Evolutionary conservation across 2,113 vertebrate genomes (phyloP).

Genomic region (Tyrannus savana): DNA sequence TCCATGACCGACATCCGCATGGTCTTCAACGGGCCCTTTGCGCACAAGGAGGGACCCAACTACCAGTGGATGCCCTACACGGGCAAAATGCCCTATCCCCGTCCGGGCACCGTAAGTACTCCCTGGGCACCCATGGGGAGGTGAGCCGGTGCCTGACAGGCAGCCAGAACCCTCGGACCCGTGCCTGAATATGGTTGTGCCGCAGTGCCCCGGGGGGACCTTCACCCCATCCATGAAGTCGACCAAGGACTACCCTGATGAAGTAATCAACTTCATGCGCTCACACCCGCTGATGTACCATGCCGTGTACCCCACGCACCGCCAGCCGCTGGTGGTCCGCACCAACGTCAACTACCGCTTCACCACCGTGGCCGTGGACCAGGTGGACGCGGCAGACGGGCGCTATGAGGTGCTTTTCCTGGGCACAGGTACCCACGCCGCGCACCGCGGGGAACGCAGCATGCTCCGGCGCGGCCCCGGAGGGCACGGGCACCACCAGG

Average conservation of each 20-base stretch:
- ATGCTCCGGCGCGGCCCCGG: slow-evolving; percentile 47
- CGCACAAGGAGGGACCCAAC: slow-evolving; percentile 97
- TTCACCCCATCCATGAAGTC: slow-evolving; percentile 99
- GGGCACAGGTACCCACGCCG: slow-evolving; percentile 92
- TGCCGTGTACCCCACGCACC: slow-evolving; percentile 91
- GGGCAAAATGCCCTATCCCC: slow-evolving; percentile 96
- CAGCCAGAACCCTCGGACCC: fast-evolving
- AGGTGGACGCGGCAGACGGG: slow-evolving; percentile 95
- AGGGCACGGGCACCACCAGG: slow-evolving; percentile 27
- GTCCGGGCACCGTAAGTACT: slow-evolving; percentile 91
- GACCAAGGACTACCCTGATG: slow-evolving; percentile 97
- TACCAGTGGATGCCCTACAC: slow-evolving; percentile 99
- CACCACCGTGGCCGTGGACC: slow-evolving; percentile 96
- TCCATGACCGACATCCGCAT: slow-evolving; percentile 98
- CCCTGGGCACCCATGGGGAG: fast-evolving
- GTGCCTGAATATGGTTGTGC: fast-evolving
- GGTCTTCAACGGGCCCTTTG: slow-evolving; percentile 98
- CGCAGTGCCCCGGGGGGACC: slow-evolving; percentile 94
- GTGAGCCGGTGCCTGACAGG: fast-evolving
- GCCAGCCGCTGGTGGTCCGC: slow-evolving; percentile 93
- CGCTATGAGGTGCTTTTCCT: slow-evolving; percentile 99
- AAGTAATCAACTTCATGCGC: slow-evolving; percentile 99
- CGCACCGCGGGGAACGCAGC: slow-evolving; percentile 67
- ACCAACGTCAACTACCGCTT: slow-evolving; percentile 95
- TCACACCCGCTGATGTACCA: slow-evolving; percentile 97